Evolutionary conservation across 64 coral and sea anemone species (phyloP).

Genomic region (Exaiptasia diaphana): DNA sequence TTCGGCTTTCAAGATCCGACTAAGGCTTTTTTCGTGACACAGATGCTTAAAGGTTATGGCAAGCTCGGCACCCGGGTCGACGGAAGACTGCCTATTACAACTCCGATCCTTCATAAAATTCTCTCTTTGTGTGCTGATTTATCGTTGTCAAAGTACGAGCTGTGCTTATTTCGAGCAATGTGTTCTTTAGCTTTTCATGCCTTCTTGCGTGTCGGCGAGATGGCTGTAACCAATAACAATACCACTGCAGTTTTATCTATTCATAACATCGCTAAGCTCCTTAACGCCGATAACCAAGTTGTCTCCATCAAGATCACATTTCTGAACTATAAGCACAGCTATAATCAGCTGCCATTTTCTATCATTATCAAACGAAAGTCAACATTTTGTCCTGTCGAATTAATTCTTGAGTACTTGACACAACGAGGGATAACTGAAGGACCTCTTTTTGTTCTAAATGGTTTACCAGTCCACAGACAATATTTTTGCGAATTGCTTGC

Average conservation of each 20-base stretch:
- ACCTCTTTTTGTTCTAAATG: no score
- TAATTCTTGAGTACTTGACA: not conserved
- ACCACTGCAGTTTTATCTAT: not conserved
- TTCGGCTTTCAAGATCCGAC: conserved; percentile 16
- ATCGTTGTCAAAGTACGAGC: not conserved
- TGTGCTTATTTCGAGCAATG: conserved; percentile 16
- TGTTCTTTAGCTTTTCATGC: conserved; percentile 40
- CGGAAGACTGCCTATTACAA: conserved; percentile 38
- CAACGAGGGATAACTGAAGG: not conserved
- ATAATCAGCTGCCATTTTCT: conserved; percentile 30
- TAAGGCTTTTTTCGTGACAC: conserved; percentile 33
- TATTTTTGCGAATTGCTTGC: no score
- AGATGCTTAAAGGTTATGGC: conserved; percentile 50
- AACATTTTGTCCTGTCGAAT: conserved; percentile 17
- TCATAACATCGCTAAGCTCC: not conserved
- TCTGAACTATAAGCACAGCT: conserved; percentile 27
- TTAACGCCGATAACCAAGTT: not conserved
- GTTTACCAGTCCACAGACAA: no score
- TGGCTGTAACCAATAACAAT: not conserved
- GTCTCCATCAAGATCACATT: not conserved
- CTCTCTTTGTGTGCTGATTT: not conserved
- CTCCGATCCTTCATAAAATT: conserved; percentile 33
- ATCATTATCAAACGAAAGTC: not conserved
- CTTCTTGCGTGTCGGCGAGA: conserved; percentile 23
- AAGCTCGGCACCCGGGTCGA: conserved; percentile 30